Evolutionary conservation across 2,888 invertebrate genomes (phyloP).

Genomic region (Parnassius mnemosyne): DNA sequence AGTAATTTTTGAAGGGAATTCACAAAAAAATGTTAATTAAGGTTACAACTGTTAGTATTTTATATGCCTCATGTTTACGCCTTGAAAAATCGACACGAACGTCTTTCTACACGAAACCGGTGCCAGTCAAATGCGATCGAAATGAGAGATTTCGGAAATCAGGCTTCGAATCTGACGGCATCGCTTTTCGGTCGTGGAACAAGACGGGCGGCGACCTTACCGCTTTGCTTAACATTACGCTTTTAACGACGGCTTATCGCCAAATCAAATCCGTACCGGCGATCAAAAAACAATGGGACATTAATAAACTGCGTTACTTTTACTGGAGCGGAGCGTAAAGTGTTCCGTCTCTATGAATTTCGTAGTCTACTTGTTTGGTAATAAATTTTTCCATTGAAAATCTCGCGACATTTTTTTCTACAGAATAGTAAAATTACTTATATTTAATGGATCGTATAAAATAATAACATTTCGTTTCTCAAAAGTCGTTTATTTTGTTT

Average conservation of each 20-base stretch:
- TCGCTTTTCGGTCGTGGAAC: constrained; percentile 56
- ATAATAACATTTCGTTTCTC: too few species aligned
- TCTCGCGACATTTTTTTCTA: too few species aligned
- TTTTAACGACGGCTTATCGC: constrained; percentile 72
- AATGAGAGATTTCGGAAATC: constrained; percentile 61
- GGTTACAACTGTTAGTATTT: constrained; percentile 43
- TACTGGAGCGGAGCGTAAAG: constrained; percentile 62
- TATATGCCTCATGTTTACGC: constrained; percentile 51
- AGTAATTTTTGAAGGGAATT: constrained; percentile 35
- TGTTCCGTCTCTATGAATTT: constrained; percentile 59
- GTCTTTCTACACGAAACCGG: constrained; percentile 47
- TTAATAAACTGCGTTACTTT: constrained; percentile 62
- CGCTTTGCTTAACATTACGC: constrained; percentile 60
- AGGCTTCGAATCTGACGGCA: constrained; percentile 57
- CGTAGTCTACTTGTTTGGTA: constrained; percentile 22
- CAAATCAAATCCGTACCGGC: constrained; percentile 64
- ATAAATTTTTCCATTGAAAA: constrained; percentile 17
- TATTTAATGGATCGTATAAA: too few species aligned
- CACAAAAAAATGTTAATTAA: constrained; percentile 47
- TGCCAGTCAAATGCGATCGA: constrained; percentile 62
- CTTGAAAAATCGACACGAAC: constrained; percentile 59
- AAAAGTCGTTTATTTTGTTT: too few species aligned
- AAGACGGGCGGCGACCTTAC: constrained; percentile 58
- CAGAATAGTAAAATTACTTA: too few species aligned
- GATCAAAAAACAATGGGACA: constrained; percentile 76